Evolutionary conservation across 2,797 vertebrate genomes (phyloP), one percentile per base, ranked within the genome.

Genomic region (Percopsis omiscomaycus): DNA sequence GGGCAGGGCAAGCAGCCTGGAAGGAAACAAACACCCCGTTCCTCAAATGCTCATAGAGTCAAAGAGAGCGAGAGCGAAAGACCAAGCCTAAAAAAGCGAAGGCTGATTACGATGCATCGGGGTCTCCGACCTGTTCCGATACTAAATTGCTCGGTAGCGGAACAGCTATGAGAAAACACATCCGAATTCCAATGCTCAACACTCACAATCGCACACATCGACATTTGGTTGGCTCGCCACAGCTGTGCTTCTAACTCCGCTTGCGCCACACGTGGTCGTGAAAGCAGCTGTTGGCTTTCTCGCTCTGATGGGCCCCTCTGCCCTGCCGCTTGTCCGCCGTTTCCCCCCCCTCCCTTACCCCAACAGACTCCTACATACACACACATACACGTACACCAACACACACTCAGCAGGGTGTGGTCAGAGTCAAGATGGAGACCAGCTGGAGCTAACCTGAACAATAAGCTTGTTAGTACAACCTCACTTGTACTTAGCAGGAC

Each of bases 1-100:
- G 86, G 86, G 89, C 88, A 90, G 92, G 94, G 94, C 92, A 94
- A 94, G 94, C 93, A 90, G 89, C 92, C 86, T 76, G 76, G 93
- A 91, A 88, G 84, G 82, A 82, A 86, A 69, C 86, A 30, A 29
- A 10, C 84, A 80, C 84, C 86, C 61, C 48, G 79, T 80, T 84
- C 86, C 75, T 80, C 81, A 80, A 71, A 69, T 64, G 61, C 69
- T 82, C 79, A 66, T 69, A 78, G 61, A 82, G 62, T 78, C 79
- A 83, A 80, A 83, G 77, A 82, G 71, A 81, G 71, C 80, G 78
- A 82, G 75, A 32, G 79, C 86, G 68, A 75, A 64, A 81, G 54
- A 77, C 81, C 51, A 71, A 82, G 64, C 77, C 64, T 77, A 71
- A 72, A 71, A 72, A 75, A 54, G 47, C 61, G 67, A 60, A 68